These are phyloP conservation scores for Hypotaenidia okinawae DNA, from an alignment of 2,797 vertebrate genomes.

Conservation along the genomic window DNA sequence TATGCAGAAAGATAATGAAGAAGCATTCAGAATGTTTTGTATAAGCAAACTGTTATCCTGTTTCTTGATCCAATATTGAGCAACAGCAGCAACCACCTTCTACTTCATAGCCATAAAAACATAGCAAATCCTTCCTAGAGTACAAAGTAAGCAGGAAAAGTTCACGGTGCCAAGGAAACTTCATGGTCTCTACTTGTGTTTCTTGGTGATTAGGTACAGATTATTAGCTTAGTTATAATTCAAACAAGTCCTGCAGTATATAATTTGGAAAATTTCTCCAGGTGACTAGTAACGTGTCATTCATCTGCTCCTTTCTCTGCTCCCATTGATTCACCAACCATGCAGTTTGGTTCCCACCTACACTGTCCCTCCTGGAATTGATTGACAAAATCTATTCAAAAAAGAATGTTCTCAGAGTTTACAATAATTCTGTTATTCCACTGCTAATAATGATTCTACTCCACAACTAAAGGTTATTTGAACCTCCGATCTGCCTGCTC, in stretches of 20 bases:
- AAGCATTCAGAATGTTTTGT: not conserved
- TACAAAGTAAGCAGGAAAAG: not conserved
- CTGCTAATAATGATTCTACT: not conserved
- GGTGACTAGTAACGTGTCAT: not conserved
- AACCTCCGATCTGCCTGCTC: not conserved
- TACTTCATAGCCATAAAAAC: not conserved
- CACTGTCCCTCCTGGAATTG: not conserved
- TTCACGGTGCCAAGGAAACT: not conserved
- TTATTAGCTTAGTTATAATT: not conserved
- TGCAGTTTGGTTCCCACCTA: not conserved
- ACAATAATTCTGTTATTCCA: not conserved
- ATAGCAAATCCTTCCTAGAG: not conserved
- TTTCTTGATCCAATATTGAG: not conserved
- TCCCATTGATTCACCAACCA: not conserved
- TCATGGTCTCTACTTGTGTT: not conserved
- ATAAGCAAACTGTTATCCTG: not conserved
- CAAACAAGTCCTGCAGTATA: not conserved
- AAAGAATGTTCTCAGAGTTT: not conserved
- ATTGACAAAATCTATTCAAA: not conserved
- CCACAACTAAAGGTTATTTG: not conserved
- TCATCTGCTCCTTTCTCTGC: not conserved
- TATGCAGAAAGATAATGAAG: not conserved
- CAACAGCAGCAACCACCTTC: not conserved
- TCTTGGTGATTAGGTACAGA: not conserved
- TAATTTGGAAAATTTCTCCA: not conserved